These are phyloP conservation scores for Caenorhabditis remanei DNA, from an alignment of 1,140 invertebrate species.

Conservation along the genomic window DNA sequence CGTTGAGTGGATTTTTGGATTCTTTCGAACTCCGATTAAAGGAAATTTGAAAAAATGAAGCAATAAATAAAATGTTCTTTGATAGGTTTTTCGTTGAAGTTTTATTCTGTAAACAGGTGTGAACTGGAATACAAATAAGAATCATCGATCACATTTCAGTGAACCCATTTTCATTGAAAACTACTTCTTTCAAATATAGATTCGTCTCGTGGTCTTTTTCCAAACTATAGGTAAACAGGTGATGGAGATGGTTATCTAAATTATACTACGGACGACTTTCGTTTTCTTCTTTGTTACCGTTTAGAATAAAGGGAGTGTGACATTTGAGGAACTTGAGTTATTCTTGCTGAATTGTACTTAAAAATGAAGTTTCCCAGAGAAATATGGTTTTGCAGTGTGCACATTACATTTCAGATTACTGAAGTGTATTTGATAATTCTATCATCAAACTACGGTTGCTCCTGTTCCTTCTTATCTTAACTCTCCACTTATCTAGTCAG, in stretches of 20 bases:
- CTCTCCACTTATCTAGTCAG: neutral
- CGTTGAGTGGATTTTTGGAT: too few relatives aligned
- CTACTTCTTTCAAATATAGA: neutral
- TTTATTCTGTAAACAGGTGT: too few relatives aligned
- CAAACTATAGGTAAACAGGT: constrained; percentile 19
- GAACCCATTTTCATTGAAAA: neutral
- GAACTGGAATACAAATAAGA: too few relatives aligned
- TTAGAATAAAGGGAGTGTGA: neutral
- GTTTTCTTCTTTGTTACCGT: neutral
- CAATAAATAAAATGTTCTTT: too few relatives aligned
- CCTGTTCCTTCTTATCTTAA: constrained; percentile 17
- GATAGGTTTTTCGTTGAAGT: too few relatives aligned
- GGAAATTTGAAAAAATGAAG: too few relatives aligned
- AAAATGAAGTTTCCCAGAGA: too few relatives aligned
- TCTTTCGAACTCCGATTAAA: too few relatives aligned
- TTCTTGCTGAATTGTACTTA: too few relatives aligned
- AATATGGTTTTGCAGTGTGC: neutral
- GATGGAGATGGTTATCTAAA: constrained; percentile 31
- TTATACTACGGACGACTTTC: constrained; percentile 10
- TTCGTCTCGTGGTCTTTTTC: neutral
- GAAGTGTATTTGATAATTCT: neutral
- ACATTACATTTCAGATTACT: neutral
- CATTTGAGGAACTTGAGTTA: neutral
- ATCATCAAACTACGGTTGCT: constrained; percentile 22
- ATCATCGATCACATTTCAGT: constrained; percentile 8